Base-by-base conservation (phyloP, 1,140 invertebrate species). In the Trichonephila inaurata region DNA sequence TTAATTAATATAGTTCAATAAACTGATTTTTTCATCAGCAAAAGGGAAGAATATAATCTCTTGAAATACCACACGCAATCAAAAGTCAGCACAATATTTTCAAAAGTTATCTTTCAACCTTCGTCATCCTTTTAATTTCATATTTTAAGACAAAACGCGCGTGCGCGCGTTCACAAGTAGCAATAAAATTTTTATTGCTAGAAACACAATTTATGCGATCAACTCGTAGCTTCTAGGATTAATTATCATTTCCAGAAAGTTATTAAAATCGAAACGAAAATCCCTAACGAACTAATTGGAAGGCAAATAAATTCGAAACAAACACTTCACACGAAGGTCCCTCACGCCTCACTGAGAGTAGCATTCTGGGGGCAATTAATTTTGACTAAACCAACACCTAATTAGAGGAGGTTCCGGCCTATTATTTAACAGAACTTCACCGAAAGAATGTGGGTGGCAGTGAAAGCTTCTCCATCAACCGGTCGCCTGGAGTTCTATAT, bases 351-450 rank as follows among this genome's bases (percentile, higher is more conserved):
- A 14, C 24, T 60, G 12, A 60, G n/a, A 58, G 58, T 44, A 85
- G 21, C 82, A 77, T 51, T 58, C 24, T 88, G 28, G 7, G 40
- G 24, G 62, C 86, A 21, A 88, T 88, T 64, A 88, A 88, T 88
- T 58, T 58, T 88, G 86, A 88, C 86, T 88, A 88, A 88, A 88
- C 86, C 86, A 88, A 88, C 86, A 88, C 61, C 86, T 88, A 88
- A 88, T 88, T 88, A 88, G 60, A 21, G 86, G 24, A 21, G n/a
- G 86, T 88, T 88, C 86, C 86, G 60, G 40, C 21, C 82, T n/a
- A 85, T 85, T 85, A 85, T 85, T 85, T 85, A 85, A 28, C 61
- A 44, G 44, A 44, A 58, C n/a, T 58, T 66, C 33, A 61, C 2
- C 60, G 12, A 51, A 89, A 89, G 62, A 72, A 72, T 72, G 66